phyloP scores from a whole-genome alignment of 2,888 invertebrate genomes.

The Octodonta nipae region DNA sequence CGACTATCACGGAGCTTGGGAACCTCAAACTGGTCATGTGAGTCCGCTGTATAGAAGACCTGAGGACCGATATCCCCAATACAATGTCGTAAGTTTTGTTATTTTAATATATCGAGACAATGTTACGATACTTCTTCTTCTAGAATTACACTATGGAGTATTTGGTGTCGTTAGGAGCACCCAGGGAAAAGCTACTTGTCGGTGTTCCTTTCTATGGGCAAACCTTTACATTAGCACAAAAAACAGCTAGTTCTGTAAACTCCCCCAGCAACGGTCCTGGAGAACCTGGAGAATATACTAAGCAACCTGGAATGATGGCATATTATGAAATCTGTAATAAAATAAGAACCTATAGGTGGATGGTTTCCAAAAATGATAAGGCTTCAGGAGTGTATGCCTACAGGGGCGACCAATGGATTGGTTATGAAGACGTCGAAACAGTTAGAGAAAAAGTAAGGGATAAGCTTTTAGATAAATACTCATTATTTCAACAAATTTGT shows the following conservation, averaged over 20 bases:
- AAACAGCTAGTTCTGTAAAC: slow-evolving; percentile 42
- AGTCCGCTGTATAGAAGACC: slow-evolving; percentile 57
- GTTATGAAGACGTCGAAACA: slow-evolving; percentile 71
- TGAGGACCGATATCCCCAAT: slow-evolving; percentile 58
- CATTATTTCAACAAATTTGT: slow-evolving; percentile 4
- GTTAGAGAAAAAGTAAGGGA: slow-evolving; percentile 53
- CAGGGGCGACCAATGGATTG: slow-evolving; percentile 74
- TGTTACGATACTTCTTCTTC: slow-evolving; percentile 13
- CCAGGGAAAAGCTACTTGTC: slow-evolving; percentile 61
- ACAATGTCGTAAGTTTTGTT: slow-evolving; percentile 54
- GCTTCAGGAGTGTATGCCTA: slow-evolving; percentile 64
- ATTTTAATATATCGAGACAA: neutral
- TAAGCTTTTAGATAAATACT: slow-evolving; percentile 4
- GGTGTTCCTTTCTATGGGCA: slow-evolving; percentile 83
- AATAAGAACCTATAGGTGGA: slow-evolving; percentile 56
- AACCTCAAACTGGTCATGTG: slow-evolving; percentile 63
- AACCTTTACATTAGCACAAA: slow-evolving; percentile 53
- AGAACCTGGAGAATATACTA: slow-evolving; percentile 65
- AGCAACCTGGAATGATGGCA: slow-evolving; percentile 75
- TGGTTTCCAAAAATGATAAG: slow-evolving; percentile 43
- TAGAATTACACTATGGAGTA: slow-evolving; percentile 72
- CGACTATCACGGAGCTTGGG: slow-evolving; percentile 86
- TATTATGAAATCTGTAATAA: slow-evolving; percentile 75
- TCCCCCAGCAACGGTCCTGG: slow-evolving; percentile 60
- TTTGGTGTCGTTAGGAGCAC: slow-evolving; percentile 58